Evolutionary conservation across 2,888 invertebrate genomes (phyloP).

Genomic region (Rhingia rostrata): DNA sequence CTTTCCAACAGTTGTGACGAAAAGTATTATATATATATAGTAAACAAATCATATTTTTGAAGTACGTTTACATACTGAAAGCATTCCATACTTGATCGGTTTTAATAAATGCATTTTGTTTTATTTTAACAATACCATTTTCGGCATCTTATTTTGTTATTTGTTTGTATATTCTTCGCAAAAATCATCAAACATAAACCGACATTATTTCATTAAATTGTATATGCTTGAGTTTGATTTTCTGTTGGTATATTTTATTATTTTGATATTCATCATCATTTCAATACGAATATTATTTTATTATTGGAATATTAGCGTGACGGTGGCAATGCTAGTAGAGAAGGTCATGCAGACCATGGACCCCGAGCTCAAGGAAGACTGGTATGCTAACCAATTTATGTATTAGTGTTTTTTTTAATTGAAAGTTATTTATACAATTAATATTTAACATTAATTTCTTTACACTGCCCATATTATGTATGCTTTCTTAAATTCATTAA

Average conservation of each 20-base stretch:
- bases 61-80: no score
- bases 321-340: slow-evolving; percentile 76
- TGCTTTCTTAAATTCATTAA: no score
- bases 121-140: neutral
- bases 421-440: neutral
- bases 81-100: no score
- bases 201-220: slow-evolving; percentile 69
- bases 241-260: slow-evolving; percentile 48
- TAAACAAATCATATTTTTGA: no score
- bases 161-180: slow-evolving; percentile 77
- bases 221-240: slow-evolving; percentile 44
- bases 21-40: no score
- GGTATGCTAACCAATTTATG: slow-evolving; percentile 43
- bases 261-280: slow-evolving; percentile 76
- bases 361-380: slow-evolving; percentile 50
- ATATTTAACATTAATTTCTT: no score
- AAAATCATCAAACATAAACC: slow-evolving; percentile 81
- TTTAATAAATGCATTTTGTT: neutral
- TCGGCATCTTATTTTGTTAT: slow-evolving; percentile 3
- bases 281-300: slow-evolving; percentile 77
- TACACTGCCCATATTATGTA: no score
- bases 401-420: neutral
- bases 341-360: slow-evolving; percentile 75
- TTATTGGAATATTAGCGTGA: slow-evolving; percentile 77
- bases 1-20: no score